Evolutionary conservation across 2,113 vertebrate species (phyloP).

Genomic region (Lonchura striata): DNA sequence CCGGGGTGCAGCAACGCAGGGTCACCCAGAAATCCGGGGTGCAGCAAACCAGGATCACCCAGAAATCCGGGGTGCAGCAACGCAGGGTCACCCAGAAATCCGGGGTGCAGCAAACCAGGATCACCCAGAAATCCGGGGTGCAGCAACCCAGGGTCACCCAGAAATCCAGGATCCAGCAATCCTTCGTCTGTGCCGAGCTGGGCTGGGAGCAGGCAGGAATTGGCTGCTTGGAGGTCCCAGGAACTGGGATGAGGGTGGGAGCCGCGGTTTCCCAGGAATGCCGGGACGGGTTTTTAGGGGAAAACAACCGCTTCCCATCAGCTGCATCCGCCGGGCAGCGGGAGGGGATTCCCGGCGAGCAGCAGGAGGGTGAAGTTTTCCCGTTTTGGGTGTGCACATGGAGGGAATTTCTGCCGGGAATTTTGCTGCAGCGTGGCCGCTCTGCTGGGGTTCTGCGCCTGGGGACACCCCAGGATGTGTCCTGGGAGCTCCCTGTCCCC

Average conservation of each 20-base stretch:
- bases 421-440: accelerated
- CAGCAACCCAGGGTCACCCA: not conserved
- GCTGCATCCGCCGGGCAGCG: not conserved
- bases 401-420: not conserved
- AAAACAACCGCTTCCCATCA: not conserved
- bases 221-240: accelerated
- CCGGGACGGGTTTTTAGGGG: accelerated
- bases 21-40: not conserved
- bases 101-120: not conserved
- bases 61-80: too few relatives aligned
- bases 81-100: too few relatives aligned
- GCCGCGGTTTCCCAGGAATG: not conserved
- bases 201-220: not conserved
- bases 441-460: accelerated
- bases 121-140: not conserved
- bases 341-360: not conserved
- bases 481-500: not conserved
- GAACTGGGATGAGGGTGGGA: not conserved
- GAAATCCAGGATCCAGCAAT: not conserved
- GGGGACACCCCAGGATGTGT: not conserved
- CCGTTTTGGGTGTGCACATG: accelerated
- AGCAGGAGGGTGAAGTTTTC: accelerated
- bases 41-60: too few relatives aligned
- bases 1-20: accelerated
- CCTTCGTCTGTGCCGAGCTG: accelerated